Evolutionary conservation across 2,113 vertebrate species (phyloP).

Genomic region (Columba livia): DNA sequence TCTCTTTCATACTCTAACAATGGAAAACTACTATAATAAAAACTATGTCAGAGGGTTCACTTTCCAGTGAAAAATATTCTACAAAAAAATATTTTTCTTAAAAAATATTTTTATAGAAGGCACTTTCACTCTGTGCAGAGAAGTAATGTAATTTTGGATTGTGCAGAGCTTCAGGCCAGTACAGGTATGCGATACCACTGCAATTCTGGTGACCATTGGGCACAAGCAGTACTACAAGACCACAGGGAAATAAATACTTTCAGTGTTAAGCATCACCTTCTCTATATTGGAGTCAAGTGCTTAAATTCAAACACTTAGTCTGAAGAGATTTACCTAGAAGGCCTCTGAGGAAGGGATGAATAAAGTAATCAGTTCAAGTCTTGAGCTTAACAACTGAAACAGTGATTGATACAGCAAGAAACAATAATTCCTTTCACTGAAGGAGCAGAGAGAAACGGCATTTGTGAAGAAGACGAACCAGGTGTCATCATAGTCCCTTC

Average conservation of each 20-base stretch:
- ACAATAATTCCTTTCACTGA: background rate
- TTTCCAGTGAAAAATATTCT: background rate
- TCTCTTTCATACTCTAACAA: background rate
- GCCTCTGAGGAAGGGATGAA: background rate
- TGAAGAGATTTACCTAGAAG: background rate
- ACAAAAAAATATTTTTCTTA: too few relatives aligned
- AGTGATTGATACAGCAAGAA: background rate
- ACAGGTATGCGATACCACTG: rapidly evolving
- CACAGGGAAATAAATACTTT: background rate
- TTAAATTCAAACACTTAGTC: background rate
- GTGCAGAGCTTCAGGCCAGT: background rate
- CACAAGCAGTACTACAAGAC: background rate
- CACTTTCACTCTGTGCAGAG: background rate
- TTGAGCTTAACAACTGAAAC: background rate
- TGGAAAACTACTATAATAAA: background rate
- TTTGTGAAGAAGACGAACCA: background rate
- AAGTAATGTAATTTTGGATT: background rate
- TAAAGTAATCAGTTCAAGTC: background rate
- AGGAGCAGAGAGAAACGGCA: background rate
- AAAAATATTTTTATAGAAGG: background rate
- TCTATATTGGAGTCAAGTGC: background rate
- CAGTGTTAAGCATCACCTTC: background rate
- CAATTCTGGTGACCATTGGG: background rate
- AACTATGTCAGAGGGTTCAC: background rate
- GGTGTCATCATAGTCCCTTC: background rate